Conservation (phyloP, 2,113 vertebrate genomes). For the Sinocyclocheilus rhinocerous region DNA sequence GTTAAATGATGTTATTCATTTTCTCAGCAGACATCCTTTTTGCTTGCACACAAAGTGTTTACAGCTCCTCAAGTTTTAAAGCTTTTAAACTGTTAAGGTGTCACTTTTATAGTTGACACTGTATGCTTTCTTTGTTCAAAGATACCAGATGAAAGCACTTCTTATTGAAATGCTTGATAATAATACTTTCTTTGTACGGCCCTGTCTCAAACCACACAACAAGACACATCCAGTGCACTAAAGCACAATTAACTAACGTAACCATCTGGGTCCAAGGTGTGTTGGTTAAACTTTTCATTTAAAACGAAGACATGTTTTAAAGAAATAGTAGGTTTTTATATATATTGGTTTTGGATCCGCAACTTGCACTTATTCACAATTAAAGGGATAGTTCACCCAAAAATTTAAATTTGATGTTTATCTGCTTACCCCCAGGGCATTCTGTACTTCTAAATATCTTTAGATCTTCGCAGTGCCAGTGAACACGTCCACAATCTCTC, state of each 20-base stretch:
- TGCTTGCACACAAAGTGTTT: slow-evolving; percentile 23
- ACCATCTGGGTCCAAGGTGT: neutral
- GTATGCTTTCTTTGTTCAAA: slow-evolving; percentile 14
- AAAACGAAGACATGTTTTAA: neutral
- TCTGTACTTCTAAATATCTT: too few relatives aligned
- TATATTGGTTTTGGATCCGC: too few relatives aligned
- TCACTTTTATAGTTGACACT: slow-evolving; percentile 30
- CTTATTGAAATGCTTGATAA: neutral
- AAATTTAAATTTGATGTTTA: too few relatives aligned
- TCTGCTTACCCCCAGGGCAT: too few relatives aligned
- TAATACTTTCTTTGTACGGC: neutral
- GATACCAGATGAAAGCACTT: neutral
- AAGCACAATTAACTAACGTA: neutral
- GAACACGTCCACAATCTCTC: too few relatives aligned
- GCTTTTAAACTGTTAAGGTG: slow-evolving; percentile 49
- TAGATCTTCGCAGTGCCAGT: too few relatives aligned
- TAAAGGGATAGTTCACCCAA: too few relatives aligned
- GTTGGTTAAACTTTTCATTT: neutral
- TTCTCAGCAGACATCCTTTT: neutral
- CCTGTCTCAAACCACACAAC: neutral
- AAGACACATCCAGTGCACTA: neutral
- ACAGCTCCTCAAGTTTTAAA: slow-evolving; percentile 26
- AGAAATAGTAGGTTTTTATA: neutral
- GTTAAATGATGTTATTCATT: slow-evolving; percentile 47
- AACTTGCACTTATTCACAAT: too few relatives aligned